Evolutionary conservation across 2,113 vertebrate genomes (phyloP), one percentile per base, ranked within the genome.

Genomic region (Syngnathoides biaculeatus): DNA sequence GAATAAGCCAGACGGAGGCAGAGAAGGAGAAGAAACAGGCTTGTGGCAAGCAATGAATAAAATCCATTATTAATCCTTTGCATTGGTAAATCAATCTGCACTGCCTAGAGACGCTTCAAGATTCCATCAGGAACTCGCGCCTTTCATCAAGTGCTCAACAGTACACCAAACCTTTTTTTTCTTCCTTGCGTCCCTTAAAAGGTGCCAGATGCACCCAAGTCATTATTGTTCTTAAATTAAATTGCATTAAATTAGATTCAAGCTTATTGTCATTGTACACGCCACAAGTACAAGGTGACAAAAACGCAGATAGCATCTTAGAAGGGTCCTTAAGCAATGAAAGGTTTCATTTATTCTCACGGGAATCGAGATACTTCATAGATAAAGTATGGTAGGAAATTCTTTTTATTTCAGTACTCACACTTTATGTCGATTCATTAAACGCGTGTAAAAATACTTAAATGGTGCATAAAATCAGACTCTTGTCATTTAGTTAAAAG

Each of bases 31-130:
- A 14, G n/a, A 56, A 26, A 27, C 50, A 66, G 69, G 62, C 20
- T 58, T 42, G 58, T 58, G 71, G 75, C 64, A 69, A 73, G 75
- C 62, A 71, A 65, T 79, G 70, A 78, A 74, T 75, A 58, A 20
- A 61, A 61, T 9, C 65, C 61, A 69, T 77, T 55, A 64, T 57
- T 39, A 66, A 68, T 70, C 63, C 73, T 47, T 60, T 72, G 69
- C 67, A 72, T 26, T 60, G 24, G 52, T 35, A 70, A 74, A 75
- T 72, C 9, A 75, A 80, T 71, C 64, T 22, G 64, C 40, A 55
- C 59, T 57, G 38, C 39, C 22, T 53, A 10, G 61, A 69, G 47
- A 68, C 50, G 45, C 66, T 48, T 10, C 81, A 9, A 24, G 22
- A 38, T n/a, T 60, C 40, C 19, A 38, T 40, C 35, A 40, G 35